Evolutionary conservation across 2,888 invertebrate genomes (phyloP), one percentile per base, ranked within the genome.

Genomic region (Epistrophe eligans): DNA sequence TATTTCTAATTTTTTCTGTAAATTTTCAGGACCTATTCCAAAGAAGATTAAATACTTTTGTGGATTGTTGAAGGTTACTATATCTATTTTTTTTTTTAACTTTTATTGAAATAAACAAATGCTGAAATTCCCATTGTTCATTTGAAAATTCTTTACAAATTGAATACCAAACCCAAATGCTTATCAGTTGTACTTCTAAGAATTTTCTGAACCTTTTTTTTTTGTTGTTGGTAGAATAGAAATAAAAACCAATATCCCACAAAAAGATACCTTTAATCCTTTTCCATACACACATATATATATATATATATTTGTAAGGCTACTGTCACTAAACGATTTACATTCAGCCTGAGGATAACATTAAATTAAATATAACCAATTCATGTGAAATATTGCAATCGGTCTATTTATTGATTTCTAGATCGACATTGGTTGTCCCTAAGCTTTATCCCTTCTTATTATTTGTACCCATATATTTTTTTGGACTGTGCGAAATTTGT

Each of bases 341-440:
- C 4, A 28, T 64, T 28, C 17, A 6, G 28, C 28, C 45, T 66
- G 3, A 17, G n/a, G n/a, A 66, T 8, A 13, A 32, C n/a, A 15
- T 66, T 35, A 35, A 66, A 50, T 50, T 17, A 50, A 35, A 50
- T 50, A 35, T 32, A 15, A 15, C 40, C 40, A 48, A 48, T 35
- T 35, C 13, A 35, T 48, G 62, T 43, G 35, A 48, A 50, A 66
- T 17, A 50, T 50, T 40, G 24, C 43, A 48, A 66, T 66, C 13
- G 48, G 43, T 62, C 15, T 50, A 10, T 35, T 24, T 50, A 48
- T 66, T 50, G 32, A 45, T 17, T 43, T 8, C 3, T 3, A 9
- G 11, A 40, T 62, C 24, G n/a, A 43, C 19, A 24, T 3, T 9
- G 60, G 0, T 2, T 13, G 15, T 43, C 43, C 40, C 17, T 24